Evolutionary conservation across 2,113 vertebrate species (phyloP), one percentile per base, ranked within the genome.

Genomic region (Piaya cayana): DNA sequence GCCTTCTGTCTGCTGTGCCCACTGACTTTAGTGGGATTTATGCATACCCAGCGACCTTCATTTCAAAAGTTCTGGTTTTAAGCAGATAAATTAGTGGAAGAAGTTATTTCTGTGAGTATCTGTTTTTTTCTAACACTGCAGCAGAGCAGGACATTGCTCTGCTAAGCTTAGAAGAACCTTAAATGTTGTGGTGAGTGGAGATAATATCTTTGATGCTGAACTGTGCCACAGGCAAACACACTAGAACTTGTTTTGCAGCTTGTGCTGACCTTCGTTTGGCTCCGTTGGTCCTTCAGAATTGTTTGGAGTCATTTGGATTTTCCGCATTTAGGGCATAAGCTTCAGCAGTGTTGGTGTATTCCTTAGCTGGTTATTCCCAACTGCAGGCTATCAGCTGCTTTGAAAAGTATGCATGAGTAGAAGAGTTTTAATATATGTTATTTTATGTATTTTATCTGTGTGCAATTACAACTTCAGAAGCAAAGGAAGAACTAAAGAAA

Each of bases 161-260:
- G 84, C 53, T 76, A 79, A 58, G 13, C 34, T 74, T 85, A 59
- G 43, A 37, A 64, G 60, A 27, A 12, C 6, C 12, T 5, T 32
- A 47, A 69, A 29, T 34, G 50, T 56, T 79, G 78, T 2, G 1
- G 52, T 82, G 70, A 84, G 23, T 9, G 29, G 27, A 76, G 89
- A 85, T 89, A 58, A 11, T 3, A 0, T 26, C 43, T 82, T 34
- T 80, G 93, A 74, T 79, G 67, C 74, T 84, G 80, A 88, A 8
- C 80, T 82, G 27, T 58, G 18, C 36, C 60, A 7, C 7, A 52
- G 1, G 45, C 47, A 47, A 52, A 76, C n/a, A 34, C 52, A 9
- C 37, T 52, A 58, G 47, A 75, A 77, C 82, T 91, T 56, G 92
- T 93, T 88, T 71, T 65, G 0, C 91, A 70, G 87, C 94, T 96